These are phyloP conservation scores for Orchesella flavescens DNA, from an alignment of 2,888 invertebrate genomes.

Conservation along the genomic window DNA sequence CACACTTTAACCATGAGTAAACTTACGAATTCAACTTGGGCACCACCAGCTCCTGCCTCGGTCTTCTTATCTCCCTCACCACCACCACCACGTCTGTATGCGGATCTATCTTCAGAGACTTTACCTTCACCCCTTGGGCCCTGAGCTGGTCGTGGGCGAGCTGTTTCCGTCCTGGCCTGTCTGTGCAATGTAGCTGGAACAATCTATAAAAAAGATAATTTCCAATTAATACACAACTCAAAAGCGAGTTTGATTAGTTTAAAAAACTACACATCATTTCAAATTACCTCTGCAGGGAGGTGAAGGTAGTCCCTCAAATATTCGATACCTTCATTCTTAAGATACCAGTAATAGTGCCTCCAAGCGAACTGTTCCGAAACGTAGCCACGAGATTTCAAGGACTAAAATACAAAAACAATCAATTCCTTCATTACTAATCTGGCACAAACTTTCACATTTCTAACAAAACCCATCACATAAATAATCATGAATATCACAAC, in stretches of 20 bases:
- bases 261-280: neutral
- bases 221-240: neutral
- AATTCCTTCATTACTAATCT: neutral
- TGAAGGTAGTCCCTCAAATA: slow-evolving; percentile 96
- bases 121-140: slow-evolving; percentile 82
- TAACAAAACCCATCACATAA: too few species aligned
- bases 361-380: slow-evolving; percentile 99
- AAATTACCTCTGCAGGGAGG: slow-evolving; percentile 87
- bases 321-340: slow-evolving; percentile 98
- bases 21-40: slow-evolving; percentile 90
- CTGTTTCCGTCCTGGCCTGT: slow-evolving; percentile 88
- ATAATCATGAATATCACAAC: too few species aligned
- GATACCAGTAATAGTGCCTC: slow-evolving; percentile 99
- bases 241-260: too few species aligned
- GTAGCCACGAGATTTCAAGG: slow-evolving; percentile 94
- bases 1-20: neutral
- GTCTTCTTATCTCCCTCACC: slow-evolving; percentile 91
- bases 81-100: slow-evolving; percentile 84
- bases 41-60: slow-evolving; percentile 96
- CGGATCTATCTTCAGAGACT: slow-evolving; percentile 87
- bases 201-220: slow-evolving; percentile 79
- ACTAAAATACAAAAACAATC: slow-evolving; percentile 76
- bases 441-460: too few species aligned
- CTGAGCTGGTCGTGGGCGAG: slow-evolving; percentile 82
- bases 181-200: slow-evolving; percentile 98